Percentiles rank a stretch among this genome's conserved stretches.
Conservation (phyloP, 1,140 invertebrate genomes). For the Hypothenemus hampei region DNA sequence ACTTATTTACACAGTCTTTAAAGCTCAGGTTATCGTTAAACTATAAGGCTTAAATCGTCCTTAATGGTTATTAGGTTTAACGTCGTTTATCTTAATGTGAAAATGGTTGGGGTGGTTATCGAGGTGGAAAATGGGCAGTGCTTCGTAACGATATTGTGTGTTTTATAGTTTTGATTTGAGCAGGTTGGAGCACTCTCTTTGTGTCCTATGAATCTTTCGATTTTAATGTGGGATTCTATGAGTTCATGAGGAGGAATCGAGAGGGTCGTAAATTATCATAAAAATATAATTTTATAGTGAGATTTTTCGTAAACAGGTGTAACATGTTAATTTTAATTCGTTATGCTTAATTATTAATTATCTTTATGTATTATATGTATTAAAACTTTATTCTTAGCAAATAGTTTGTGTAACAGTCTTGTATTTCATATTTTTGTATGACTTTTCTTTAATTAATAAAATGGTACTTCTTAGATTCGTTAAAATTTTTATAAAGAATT, state of each 20-base stretch:
- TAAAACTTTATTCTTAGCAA: no score
- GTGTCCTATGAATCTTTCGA: constrained; percentile 32
- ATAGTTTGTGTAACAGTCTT: no score
- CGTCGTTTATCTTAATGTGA: constrained; percentile 7
- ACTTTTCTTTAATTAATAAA: no score
- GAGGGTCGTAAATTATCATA: constrained; percentile 25
- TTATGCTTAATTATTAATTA: no score
- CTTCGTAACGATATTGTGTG: constrained; percentile 41
- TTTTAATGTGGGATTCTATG: constrained; percentile 30
- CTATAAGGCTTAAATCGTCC: constrained; percentile 9
- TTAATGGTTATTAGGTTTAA: constrained; percentile 2
- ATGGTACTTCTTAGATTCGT: no score
- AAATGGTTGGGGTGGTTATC: constrained; percentile 10
- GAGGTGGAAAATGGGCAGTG: constrained; percentile 30
- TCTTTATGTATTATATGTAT: no score
- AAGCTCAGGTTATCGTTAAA: constrained; percentile 1
- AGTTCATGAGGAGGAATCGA: constrained; percentile 6
- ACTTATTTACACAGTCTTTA: background rate
- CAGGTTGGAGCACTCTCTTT: constrained; percentile 31
- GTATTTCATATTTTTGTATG: no score
- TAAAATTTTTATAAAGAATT: no score
- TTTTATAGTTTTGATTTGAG: constrained; percentile 45
- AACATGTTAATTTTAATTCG: no score
- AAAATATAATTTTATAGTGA: constrained; percentile 21
- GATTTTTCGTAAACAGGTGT: constrained; percentile 4